Conservation (phyloP, 2,888 invertebrate species). For the Stenichneumon culpator region DNA sequence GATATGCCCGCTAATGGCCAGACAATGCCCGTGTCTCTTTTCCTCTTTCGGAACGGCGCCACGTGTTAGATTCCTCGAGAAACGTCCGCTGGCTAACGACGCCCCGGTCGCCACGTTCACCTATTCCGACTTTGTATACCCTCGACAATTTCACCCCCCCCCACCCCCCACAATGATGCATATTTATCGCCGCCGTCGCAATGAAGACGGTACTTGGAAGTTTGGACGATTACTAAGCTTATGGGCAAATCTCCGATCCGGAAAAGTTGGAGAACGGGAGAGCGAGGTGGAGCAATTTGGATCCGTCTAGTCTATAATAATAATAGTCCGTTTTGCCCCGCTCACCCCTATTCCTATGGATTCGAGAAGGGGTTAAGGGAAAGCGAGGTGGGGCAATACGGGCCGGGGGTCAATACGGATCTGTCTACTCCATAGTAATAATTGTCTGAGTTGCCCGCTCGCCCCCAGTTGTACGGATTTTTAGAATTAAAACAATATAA, state of each 20-base stretch:
- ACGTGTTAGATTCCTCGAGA: slow-evolving; percentile 57
- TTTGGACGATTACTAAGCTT: not conserved
- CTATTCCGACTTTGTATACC: slow-evolving; percentile 1
- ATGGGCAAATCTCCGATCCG: not conserved
- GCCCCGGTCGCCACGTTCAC: slow-evolving; percentile 51
- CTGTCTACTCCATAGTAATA: no score
- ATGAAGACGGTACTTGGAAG: not conserved
- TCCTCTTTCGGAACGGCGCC: slow-evolving; percentile 11
- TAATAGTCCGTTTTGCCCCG: no score
- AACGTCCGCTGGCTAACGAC: slow-evolving; percentile 61
- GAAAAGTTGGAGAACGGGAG: not conserved
- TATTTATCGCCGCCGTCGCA: not conserved
- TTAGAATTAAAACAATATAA: no score
- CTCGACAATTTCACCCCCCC: not conserved
- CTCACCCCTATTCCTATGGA: no score
- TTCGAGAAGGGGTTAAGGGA: no score
- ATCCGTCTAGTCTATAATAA: not conserved
- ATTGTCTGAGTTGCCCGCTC: no score
- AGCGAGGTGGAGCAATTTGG: not conserved
- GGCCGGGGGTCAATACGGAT: no score
- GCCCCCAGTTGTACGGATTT: no score
- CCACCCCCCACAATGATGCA: not conserved
- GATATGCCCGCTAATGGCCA: slow-evolving; percentile 76
- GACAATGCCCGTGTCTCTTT: slow-evolving; percentile 73
- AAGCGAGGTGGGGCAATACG: no score